Evolutionary conservation across 2,888 invertebrate genomes (phyloP).

Genomic region (Mythimna loreyi): DNA sequence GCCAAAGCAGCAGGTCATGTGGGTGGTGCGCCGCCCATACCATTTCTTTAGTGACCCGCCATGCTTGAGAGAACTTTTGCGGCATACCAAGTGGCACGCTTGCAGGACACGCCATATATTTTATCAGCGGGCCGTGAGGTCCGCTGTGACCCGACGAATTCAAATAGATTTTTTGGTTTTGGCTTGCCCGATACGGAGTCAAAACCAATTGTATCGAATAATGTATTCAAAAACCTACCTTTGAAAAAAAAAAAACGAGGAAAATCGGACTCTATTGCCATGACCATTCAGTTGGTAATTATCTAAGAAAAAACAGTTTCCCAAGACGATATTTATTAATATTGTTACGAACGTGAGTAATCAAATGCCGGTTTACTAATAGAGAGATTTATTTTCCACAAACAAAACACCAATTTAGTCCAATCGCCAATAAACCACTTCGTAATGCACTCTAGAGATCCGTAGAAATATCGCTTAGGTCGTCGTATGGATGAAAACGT

Average conservation of each 20-base stretch:
- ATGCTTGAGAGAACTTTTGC: neutral
- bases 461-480: no score
- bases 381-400: no score
- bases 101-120: neutral
- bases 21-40: neutral
- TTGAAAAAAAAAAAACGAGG: neutral
- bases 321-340: no score
- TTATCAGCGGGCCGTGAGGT: neutral
- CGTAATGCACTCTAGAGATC: no score
- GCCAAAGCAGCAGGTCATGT: neutral
- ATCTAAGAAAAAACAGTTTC: neutral
- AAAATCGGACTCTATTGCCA: neutral
- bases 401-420: no score
- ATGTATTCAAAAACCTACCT: neutral
- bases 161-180: neutral
- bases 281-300: neutral
- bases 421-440: no score
- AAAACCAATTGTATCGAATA: neutral
- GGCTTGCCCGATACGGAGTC: neutral
- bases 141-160: neutral
- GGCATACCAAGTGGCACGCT: neutral
- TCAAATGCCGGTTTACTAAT: no score
- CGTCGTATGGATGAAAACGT: no score
- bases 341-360: no score
- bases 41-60: neutral